Evolutionary conservation across 1,140 invertebrate genomes (phyloP), one percentile per base, ranked within the genome.

Genomic region (Varroa destructor): DNA sequence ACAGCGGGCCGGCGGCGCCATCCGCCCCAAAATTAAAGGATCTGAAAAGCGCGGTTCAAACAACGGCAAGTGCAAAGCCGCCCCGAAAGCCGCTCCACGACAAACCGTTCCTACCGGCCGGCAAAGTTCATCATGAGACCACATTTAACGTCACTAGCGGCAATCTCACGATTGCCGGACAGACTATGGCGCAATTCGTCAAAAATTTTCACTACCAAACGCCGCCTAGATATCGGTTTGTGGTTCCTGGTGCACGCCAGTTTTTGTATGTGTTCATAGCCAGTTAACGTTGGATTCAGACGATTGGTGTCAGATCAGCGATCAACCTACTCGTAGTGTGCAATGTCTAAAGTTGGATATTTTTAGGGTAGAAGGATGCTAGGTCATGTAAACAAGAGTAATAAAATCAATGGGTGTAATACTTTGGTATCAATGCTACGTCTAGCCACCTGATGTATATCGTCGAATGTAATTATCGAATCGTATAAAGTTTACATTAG

Each of bases 151-250:
- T 67, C 40, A 37, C 46, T 12, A 40, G 40, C 37, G 61, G 61
- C 12, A 46, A 67, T 67, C 37, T 67, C 12, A 67, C 61, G 1
- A 46, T 67, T 37, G 46, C 40, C 12, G 61, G 61, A 67, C 61
- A 67, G 37, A 67, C 61, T 10, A 67, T 67, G 61, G 61, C 61
- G 12, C 61, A 67, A 8, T 67, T 67, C 36, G 61, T 67, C 14
- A 67, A 67, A 37, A 67, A 67, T 8, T 67, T 67, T 37, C 61
- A 67, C 12, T 67, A 67, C 40, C 61, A 67, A 40, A 67, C 61
- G 12, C 61, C 61, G 14, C 61, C 61, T 2, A 40, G 61, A 43
- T 67, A 67, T 46, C 61, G 61, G 61, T 67, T 12, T 12, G 61
- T 12, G 4, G 3, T 40, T 58, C 3, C 12, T 58, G 25, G 3